A percentile compares a stretch with the other conserved stretches of the same genome.
Conservation (phyloP, 2,797 vertebrate genomes). For the Sebastes matsubarae region DNA sequence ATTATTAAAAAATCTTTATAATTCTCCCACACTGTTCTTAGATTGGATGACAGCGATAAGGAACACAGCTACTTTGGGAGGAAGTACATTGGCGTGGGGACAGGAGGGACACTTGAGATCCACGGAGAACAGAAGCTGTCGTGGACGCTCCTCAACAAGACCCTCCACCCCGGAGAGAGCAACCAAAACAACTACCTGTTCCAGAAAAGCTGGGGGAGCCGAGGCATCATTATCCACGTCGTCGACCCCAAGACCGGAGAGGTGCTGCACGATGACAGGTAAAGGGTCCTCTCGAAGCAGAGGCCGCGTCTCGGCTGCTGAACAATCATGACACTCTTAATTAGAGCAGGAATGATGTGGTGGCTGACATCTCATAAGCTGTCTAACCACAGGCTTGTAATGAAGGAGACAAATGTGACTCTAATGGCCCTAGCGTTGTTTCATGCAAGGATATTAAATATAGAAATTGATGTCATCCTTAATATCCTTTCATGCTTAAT, state of each 20-base stretch:
- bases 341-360: not conserved
- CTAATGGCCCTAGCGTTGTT: slow-evolving; percentile 4
- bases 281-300: not conserved
- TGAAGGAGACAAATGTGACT: slow-evolving; percentile 19
- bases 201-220: slow-evolving; percentile 93
- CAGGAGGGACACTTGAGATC: slow-evolving; percentile 89
- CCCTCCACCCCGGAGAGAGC: slow-evolving; percentile 88
- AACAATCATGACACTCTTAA: not conserved
- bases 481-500: slow-evolving; percentile 11
- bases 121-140: slow-evolving; percentile 91
- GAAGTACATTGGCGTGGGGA: slow-evolving; percentile 91
- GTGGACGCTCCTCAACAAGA: slow-evolving; percentile 95
- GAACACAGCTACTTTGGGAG: slow-evolving; percentile 90
- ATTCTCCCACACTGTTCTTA: slow-evolving; percentile 47
- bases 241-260: slow-evolving; percentile 87
- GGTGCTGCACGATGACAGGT: slow-evolving; percentile 89
- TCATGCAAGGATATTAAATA: slow-evolving; percentile 19
- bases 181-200: slow-evolving; percentile 90
- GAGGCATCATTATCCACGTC: slow-evolving; percentile 92
- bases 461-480: slow-evolving; percentile 4
- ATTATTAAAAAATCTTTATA: not conserved
- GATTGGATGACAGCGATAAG: slow-evolving; percentile 84
- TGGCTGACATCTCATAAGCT: slow-evolving; percentile 2
- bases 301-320: not conserved
- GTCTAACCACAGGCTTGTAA: not conserved